These are phyloP conservation scores for Lemur catta DNA, from an alignment of 2,797 vertebrate species.

Conservation along the genomic window DNA sequence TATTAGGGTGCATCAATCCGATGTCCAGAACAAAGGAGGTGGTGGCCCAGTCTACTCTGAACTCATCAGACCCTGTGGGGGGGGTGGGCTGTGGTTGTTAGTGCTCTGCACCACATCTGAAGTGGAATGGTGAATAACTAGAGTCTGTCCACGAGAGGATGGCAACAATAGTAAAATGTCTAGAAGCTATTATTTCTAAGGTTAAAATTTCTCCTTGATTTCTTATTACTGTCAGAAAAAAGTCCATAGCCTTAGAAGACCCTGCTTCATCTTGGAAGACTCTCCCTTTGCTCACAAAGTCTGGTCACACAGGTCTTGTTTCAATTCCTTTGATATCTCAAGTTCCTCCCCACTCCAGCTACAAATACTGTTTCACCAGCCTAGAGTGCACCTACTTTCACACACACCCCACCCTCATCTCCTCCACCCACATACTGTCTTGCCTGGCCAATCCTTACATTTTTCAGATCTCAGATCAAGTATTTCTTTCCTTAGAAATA, in stretches of 20 bases:
- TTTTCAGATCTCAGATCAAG: background rate
- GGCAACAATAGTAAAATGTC: background rate
- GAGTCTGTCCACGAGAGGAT: background rate
- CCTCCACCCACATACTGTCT: background rate
- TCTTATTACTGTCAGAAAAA: background rate
- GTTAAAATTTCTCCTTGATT: background rate
- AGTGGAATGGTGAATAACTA: background rate
- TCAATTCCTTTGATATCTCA: background rate
- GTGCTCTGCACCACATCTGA: background rate
- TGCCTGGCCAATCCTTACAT: background rate
- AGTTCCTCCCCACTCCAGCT: background rate
- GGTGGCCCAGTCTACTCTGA: background rate
- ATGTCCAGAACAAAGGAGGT: background rate
- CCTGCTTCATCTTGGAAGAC: background rate
- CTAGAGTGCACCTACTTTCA: background rate
- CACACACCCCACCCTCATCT: background rate
- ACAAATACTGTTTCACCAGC: background rate
- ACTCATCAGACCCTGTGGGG: background rate
- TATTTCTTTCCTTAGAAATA: background rate
- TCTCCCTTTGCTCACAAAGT: background rate
- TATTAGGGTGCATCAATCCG: background rate
- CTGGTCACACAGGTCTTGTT: background rate
- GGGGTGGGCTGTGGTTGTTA: no score
- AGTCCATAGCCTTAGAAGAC: background rate
- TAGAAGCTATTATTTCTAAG: background rate